phyloP scores from a whole-genome alignment of 23 tunicate genomes.

The Styela clava region DNA sequence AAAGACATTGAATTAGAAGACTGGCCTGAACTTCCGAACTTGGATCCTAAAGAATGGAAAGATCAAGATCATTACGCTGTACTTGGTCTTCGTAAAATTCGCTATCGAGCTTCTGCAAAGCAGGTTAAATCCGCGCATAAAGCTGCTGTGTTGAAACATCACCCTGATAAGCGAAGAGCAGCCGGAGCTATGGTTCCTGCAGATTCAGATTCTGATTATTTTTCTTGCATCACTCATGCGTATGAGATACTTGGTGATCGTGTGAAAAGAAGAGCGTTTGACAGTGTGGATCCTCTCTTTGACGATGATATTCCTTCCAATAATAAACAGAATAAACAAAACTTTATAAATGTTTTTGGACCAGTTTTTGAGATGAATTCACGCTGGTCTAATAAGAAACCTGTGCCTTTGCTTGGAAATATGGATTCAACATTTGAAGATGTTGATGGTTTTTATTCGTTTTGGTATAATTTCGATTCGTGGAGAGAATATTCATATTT shows the following conservation, averaged over 20 bases:
- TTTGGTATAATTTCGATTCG: conserved; percentile 91
- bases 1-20: conserved; percentile 4
- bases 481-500: conserved; percentile 91
- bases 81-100: conserved; percentile 56
- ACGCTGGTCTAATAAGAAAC: conserved; percentile 61
- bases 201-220: conserved; percentile 62
- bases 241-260: conserved; percentile 27
- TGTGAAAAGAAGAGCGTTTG: conserved; percentile 14
- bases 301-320: conserved; percentile 73
- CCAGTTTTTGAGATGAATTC: conserved; percentile 81
- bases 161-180: conserved; percentile 88
- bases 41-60: conserved; percentile 93
- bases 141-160: conserved; percentile 77
- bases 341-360: conserved; percentile 62
- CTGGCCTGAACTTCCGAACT: conserved; percentile 22
- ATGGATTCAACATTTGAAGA: conserved; percentile 56
- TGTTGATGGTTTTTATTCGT: conserved; percentile 75
- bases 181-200: conserved; percentile 38
- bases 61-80: conserved; percentile 95
- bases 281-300: conserved; percentile 32
- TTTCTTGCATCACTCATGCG: conserved; percentile 78
- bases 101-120: conserved; percentile 70
- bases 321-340: conserved; percentile 43
- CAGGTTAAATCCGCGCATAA: conserved; percentile 84
- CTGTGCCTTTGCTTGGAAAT: conserved; percentile 79